phyloP scores from a whole-genome alignment of 2,113 vertebrate genomes.

The Tenrec ecaudatus region DNA sequence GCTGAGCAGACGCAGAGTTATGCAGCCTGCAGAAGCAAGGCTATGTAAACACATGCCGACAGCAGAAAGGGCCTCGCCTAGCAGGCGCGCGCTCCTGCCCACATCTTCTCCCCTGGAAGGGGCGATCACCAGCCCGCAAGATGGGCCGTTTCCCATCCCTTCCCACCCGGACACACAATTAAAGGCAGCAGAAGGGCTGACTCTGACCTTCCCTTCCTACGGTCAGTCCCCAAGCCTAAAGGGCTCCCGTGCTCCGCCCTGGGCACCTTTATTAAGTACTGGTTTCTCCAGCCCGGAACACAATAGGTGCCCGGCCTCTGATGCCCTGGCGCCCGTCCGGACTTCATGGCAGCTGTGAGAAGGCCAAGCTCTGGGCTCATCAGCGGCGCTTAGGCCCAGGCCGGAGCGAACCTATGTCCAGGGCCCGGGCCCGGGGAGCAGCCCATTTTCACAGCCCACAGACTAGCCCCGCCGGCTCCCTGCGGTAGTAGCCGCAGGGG shows the following conservation, averaged over 20 bases:
- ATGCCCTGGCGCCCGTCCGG: neutral
- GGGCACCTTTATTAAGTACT: constrained; percentile 16
- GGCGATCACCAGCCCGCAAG: neutral
- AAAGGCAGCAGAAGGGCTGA: neutral
- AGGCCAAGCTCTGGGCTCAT: neutral
- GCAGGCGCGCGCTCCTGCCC: neutral
- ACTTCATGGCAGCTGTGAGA: neutral
- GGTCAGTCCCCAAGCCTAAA: neutral
- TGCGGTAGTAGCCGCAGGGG: neutral
- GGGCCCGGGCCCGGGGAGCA: neutral
- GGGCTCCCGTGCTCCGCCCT: neutral
- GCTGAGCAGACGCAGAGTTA: neutral
- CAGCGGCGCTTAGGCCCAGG: neutral
- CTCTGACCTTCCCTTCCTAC: neutral
- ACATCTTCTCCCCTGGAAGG: neutral
- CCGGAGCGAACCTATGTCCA: neutral
- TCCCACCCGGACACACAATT: neutral
- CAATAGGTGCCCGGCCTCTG: constrained; percentile 46
- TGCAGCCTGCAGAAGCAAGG: constrained; percentile 22
- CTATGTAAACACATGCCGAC: constrained; percentile 36
- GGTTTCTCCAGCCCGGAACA: constrained; percentile 17
- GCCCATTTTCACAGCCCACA: neutral
- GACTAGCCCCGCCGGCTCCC: neutral
- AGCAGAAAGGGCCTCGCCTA: constrained; percentile 24
- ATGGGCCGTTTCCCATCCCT: neutral